Evolutionary conservation across 2,888 invertebrate species (phyloP).

Genomic region (Pristionchus exspectatus): DNA sequence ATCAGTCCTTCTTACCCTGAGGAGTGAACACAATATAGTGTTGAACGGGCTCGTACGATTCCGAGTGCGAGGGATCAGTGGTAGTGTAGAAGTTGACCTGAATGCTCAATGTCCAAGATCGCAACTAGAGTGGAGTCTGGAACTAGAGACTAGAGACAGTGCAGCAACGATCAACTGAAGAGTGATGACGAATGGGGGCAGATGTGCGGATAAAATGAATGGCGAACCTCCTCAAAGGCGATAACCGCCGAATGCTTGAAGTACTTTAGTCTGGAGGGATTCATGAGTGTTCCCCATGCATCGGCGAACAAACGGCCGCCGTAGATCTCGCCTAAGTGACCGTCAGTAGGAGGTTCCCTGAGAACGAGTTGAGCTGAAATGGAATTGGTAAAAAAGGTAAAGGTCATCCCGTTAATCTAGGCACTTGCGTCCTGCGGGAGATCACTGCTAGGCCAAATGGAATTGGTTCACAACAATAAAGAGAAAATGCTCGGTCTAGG

Average conservation of each 20-base stretch:
- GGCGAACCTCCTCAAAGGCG: background rate
- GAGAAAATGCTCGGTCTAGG: background rate
- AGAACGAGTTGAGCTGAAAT: background rate
- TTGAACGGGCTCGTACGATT: background rate
- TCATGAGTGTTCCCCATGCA: constrained; percentile 18
- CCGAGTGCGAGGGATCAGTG: background rate
- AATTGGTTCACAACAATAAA: too few relatives aligned
- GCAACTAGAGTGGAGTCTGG: too few relatives aligned
- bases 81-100: constrained; percentile 18
- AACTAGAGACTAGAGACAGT: too few relatives aligned
- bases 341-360: background rate
- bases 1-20: background rate
- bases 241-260: constrained; percentile 5
- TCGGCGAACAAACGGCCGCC: background rate
- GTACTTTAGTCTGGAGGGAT: constrained; percentile 11
- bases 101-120: background rate
- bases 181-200: too few relatives aligned
- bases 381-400: too few relatives aligned
- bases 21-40: constrained; percentile 37
- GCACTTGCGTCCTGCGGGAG: too few relatives aligned
- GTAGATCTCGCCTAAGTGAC: constrained; percentile 4
- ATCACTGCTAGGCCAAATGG: too few relatives aligned
- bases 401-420: too few relatives aligned
- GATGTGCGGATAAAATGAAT: background rate
- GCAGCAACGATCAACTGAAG: too few relatives aligned